Evolutionary conservation across 2,113 vertebrate genomes (phyloP).

Genomic region (Tachuris rubrigastra): DNA sequence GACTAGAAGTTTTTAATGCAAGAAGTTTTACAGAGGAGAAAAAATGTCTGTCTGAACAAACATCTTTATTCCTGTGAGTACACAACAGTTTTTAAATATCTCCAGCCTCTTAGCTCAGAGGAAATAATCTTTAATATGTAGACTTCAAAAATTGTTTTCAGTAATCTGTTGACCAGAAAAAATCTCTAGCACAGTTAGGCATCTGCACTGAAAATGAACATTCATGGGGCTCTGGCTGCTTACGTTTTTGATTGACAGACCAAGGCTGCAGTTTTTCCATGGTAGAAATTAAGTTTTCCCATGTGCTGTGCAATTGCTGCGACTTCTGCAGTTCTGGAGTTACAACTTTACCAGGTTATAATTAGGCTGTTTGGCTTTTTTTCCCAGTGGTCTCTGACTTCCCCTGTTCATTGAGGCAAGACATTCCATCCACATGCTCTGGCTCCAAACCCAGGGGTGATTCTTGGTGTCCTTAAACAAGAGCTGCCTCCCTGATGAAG

Average conservation of each 20-base stretch:
- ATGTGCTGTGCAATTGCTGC: neutral
- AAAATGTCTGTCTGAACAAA: neutral
- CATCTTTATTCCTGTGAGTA: neutral
- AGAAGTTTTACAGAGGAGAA: neutral
- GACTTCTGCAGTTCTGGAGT: neutral
- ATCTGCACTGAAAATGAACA: neutral
- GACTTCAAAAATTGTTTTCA: neutral
- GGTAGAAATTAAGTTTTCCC: neutral
- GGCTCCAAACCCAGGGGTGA: neutral
- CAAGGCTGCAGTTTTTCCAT: neutral
- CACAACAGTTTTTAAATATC: neutral
- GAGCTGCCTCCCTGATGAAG: neutral
- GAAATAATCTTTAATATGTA: neutral
- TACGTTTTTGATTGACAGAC: neutral
- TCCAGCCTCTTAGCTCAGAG: neutral
- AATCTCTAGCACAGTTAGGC: neutral
- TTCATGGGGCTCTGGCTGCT: neutral
- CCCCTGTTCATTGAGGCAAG: neutral
- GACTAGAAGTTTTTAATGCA: neutral
- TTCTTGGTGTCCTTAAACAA: neutral
- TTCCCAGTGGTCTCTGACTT: neutral
- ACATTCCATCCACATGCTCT: fast-evolving
- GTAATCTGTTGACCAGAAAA: neutral
- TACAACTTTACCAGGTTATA: neutral
- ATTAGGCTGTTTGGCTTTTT: neutral